Conservation (phyloP, 2,888 invertebrate species). For the Trichopoda pennipes region DNA sequence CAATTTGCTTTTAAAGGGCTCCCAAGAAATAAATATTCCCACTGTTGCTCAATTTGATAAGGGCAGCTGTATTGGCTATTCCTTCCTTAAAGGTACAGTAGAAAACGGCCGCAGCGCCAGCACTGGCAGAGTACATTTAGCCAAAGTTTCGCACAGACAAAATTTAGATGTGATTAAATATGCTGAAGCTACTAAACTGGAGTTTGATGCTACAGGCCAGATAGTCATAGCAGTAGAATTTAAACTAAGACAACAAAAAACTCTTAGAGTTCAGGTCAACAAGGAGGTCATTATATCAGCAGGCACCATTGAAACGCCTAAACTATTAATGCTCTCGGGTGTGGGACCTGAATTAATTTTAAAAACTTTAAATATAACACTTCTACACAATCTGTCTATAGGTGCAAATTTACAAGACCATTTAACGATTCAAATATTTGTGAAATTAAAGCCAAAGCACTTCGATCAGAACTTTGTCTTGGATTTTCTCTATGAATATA, state of each 20-base stretch:
- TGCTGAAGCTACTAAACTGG: slow-evolving; percentile 81
- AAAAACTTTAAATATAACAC: slow-evolving; percentile 66
- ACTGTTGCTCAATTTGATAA: slow-evolving; percentile 84
- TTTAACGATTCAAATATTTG: slow-evolving; percentile 82
- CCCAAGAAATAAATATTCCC: slow-evolving; percentile 84
- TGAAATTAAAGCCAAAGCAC: slow-evolving; percentile 76
- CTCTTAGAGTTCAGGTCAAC: slow-evolving; percentile 62
- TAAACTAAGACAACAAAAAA: slow-evolving; percentile 37
- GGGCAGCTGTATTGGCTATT: slow-evolving; percentile 68
- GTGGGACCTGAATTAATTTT: slow-evolving; percentile 71
- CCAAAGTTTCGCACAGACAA: slow-evolving; percentile 76
- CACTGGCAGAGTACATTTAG: slow-evolving; percentile 83
- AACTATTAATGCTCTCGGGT: slow-evolving; percentile 73
- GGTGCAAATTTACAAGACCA: slow-evolving; percentile 90
- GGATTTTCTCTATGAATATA: slow-evolving; percentile 77
- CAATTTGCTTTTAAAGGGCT: slow-evolving; percentile 85
- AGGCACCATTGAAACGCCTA: slow-evolving; percentile 78
- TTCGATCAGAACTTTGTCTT: slow-evolving; percentile 46
- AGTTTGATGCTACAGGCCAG: slow-evolving; percentile 80
- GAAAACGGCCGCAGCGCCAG: slow-evolving; percentile 82
- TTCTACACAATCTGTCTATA: slow-evolving; percentile 79
- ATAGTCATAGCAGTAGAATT: slow-evolving; percentile 81
- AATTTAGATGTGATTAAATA: slow-evolving; percentile 82
- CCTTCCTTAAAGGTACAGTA: slow-evolving; percentile 81
- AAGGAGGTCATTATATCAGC: slow-evolving; percentile 73